Evolutionary conservation across 2,797 vertebrate species (phyloP), one percentile per base, ranked within the genome.

Genomic region (Enteromius trimaculatus): DNA sequence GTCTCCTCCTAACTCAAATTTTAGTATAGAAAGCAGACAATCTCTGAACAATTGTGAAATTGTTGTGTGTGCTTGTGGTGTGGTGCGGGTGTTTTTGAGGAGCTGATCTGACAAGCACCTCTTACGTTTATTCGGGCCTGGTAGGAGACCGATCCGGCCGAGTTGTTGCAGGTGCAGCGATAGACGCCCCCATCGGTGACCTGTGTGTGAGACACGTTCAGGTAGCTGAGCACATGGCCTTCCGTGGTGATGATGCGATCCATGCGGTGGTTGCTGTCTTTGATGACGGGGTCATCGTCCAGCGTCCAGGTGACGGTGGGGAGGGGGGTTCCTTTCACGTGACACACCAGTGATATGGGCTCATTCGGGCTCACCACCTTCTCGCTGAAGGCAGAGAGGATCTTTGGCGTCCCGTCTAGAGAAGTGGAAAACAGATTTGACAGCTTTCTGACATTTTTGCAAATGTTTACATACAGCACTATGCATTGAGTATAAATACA

Each of bases 51-150:
- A 55, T 60, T 17, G 90, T 91, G 55, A 55, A 21, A 80, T 79
- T 80, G 58, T 89, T 87, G 92, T 94, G 92, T 82, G 91, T 91
- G 19, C 90, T 95, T 66, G 62, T 69, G 2, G 47, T 79, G 58
- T 84, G 75, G 58, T 82, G 69, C 62, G 37, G 76, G 94, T 81
- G 72, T 72, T 65, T 93, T 87, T 88, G 79, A 99, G 96, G 96
- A 99, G 97, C 95, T 98, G 97, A 98, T 98, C 97, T 97, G 98
- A 99, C 98, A 99, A 99, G 98, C 98, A 99, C 98, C 98, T 99
- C 98, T 99, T 99, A 99, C 98, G 98, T 99, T 99, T 99, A 99
- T 99, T 98, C 98, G 98, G 97, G 98, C 98, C 98, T 99, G 98
- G 97, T 99, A 99, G 92, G 95, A 96, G 96, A 98, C 96, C 92